Conservation (phyloP, 2,888 invertebrate species). For the Slavum lentiscoides region DNA sequence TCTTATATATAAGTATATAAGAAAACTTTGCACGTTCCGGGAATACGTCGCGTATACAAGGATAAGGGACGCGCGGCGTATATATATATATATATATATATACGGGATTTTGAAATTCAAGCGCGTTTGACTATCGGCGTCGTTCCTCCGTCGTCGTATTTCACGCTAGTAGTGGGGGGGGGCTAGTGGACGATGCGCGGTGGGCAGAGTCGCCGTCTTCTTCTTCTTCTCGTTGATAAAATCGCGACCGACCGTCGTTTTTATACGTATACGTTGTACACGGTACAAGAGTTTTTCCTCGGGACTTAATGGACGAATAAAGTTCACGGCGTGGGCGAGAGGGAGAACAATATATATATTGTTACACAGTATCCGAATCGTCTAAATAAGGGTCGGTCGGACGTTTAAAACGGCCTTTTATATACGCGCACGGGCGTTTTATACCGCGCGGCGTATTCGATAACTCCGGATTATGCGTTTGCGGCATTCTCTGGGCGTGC, state of each 20-base stretch:
- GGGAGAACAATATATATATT: no score
- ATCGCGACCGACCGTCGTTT: background rate
- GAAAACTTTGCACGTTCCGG: slow-evolving; percentile 31
- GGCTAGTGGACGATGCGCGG: background rate
- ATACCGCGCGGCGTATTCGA: slow-evolving; percentile 35
- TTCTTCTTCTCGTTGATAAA: background rate
- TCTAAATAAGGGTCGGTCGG: slow-evolving; percentile 41
- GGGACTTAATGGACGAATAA: slow-evolving; percentile 28
- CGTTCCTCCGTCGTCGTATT: background rate
- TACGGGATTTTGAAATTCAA: slow-evolving; percentile 29
- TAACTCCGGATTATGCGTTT: slow-evolving; percentile 44
- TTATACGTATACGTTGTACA: background rate
- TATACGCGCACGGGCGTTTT: background rate
- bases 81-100: no score
- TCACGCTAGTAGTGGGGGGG: no score
- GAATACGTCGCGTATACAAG: background rate
- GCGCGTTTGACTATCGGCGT: background rate
- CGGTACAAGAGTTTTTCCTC: slow-evolving; percentile 1
- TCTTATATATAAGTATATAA: background rate
- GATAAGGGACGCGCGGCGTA: no score
- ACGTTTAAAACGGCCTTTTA: slow-evolving; percentile 18
- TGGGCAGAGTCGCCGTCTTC: background rate
- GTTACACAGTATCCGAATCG: slow-evolving; percentile 27
- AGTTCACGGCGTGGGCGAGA: background rate
- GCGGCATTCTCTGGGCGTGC: background rate